Evolutionary conservation across 2,113 vertebrate genomes (phyloP).

Genomic region (Halichoeres trimaculatus): DNA sequence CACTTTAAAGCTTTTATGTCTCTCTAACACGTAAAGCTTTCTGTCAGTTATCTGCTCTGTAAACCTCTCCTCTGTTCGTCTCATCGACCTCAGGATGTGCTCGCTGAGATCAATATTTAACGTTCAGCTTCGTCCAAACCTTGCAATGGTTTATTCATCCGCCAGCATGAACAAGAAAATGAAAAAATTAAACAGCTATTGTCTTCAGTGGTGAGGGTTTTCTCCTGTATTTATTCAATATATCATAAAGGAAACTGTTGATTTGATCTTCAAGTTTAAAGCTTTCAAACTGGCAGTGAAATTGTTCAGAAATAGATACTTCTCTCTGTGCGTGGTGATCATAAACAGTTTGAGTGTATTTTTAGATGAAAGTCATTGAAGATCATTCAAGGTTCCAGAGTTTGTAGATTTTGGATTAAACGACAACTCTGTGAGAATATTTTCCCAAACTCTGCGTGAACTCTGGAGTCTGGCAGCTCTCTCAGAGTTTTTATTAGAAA

Average conservation of each 20-base stretch:
- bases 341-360: too few relatives aligned
- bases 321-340: too few relatives aligned
- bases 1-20: not conserved
- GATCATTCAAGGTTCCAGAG: slow-evolving; percentile 8
- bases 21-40: not conserved
- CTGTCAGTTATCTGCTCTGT: not conserved
- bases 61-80: slow-evolving; percentile 14
- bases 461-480: slow-evolving; percentile 26
- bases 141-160: slow-evolving; percentile 62
- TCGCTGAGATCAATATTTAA: slow-evolving; percentile 69
- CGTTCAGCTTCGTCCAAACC: slow-evolving; percentile 10
- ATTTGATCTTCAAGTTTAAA: too few relatives aligned
- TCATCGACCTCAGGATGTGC: slow-evolving; percentile 27
- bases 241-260: not conserved
- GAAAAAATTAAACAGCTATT: slow-evolving; percentile 28
- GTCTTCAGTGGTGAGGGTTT: not conserved
- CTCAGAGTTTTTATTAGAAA: slow-evolving; percentile 46
- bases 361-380: slow-evolving; percentile 17
- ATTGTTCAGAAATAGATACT: not conserved
- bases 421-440: not conserved
- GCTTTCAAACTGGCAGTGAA: too few relatives aligned
- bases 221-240: not conserved
- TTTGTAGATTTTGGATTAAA: slow-evolving; percentile 8
- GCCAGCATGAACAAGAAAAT: slow-evolving; percentile 4
- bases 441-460: slow-evolving; percentile 28